A percentile compares a stretch with the other conserved stretches of the same genome.
Evolutionary conservation across 2,113 vertebrate species (phyloP).

Genomic region (Abramis brama): DNA sequence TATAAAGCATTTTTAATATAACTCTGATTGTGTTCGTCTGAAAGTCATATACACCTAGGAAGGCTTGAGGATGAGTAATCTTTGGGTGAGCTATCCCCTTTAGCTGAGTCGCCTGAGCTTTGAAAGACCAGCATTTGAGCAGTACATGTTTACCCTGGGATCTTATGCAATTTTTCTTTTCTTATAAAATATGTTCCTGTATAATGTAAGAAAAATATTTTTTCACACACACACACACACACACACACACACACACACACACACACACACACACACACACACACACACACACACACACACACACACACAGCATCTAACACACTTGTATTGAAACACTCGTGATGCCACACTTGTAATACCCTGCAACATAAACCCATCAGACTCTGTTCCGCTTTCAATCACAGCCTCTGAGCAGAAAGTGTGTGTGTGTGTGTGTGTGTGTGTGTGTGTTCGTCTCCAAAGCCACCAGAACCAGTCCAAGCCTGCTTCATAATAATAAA

Average conservation of each 20-base stretch:
- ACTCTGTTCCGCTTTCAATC: slow-evolving; percentile 45
- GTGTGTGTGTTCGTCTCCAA: slow-evolving; percentile 17
- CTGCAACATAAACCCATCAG: slow-evolving; percentile 18
- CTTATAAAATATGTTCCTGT: neutral
- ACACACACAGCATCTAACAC: too few relatives aligned
- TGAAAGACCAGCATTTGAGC: neutral
- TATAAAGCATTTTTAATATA: too few relatives aligned
- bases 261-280: too few relatives aligned
- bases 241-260: neutral
- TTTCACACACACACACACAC: neutral
- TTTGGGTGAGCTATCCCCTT: too few relatives aligned
- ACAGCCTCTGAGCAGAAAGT: neutral
- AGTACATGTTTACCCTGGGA: neutral
- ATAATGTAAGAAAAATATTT: neutral
- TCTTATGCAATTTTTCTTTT: neutral
- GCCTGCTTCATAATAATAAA: slow-evolving; percentile 42
- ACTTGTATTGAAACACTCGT: neutral
- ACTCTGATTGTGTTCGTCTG: too few relatives aligned
- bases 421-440: slow-evolving; percentile 3
- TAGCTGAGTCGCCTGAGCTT: neutral
- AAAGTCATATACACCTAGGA: too few relatives aligned
- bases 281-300: too few relatives aligned
- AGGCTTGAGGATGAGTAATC: too few relatives aligned
- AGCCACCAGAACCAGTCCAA: neutral
- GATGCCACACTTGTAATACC: neutral